Evolutionary conservation across 2,888 invertebrate species (phyloP).

Genomic region (Tipula confusa): DNA sequence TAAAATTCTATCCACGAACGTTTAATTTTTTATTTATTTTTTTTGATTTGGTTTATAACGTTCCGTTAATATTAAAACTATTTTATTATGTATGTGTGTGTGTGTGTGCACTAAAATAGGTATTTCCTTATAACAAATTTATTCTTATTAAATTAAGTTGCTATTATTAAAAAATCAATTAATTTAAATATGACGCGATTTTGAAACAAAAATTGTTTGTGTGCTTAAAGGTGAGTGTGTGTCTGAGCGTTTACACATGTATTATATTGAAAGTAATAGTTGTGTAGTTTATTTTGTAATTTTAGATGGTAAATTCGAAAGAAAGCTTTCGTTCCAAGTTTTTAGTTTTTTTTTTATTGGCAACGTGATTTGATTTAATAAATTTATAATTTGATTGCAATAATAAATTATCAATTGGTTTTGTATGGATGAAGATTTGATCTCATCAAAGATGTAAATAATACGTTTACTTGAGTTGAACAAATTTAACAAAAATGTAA

Average conservation of each 20-base stretch:
- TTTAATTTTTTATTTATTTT: not conserved
- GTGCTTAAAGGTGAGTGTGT: too few relatives aligned
- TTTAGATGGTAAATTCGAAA: not conserved
- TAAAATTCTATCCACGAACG: not conserved
- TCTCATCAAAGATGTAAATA: not conserved
- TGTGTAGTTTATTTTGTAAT: not conserved
- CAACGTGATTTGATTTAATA: not conserved
- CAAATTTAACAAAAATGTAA: not conserved
- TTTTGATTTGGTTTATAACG: not conserved
- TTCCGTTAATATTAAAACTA: slow-evolving; percentile 16
- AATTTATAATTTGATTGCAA: slow-evolving; percentile 1
- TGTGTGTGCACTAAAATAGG: not conserved
- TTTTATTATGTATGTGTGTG: not conserved
- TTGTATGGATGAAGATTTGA: not conserved
- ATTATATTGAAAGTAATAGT: slow-evolving; percentile 13
- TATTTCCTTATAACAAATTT: slow-evolving; percentile 12
- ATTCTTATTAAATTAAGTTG: not conserved
- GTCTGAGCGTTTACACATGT: not conserved
- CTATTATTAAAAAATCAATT: not conserved
- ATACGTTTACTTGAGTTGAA: not conserved
- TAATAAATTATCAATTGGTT: not conserved
- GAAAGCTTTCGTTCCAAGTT: not conserved
- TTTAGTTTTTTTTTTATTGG: too few relatives aligned
- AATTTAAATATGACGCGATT: slow-evolving; percentile 25
- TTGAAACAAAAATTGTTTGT: not conserved